Base-by-base conservation (phyloP, 2,797 vertebrate species). In the Mormyrus hasselquistii region DNA sequence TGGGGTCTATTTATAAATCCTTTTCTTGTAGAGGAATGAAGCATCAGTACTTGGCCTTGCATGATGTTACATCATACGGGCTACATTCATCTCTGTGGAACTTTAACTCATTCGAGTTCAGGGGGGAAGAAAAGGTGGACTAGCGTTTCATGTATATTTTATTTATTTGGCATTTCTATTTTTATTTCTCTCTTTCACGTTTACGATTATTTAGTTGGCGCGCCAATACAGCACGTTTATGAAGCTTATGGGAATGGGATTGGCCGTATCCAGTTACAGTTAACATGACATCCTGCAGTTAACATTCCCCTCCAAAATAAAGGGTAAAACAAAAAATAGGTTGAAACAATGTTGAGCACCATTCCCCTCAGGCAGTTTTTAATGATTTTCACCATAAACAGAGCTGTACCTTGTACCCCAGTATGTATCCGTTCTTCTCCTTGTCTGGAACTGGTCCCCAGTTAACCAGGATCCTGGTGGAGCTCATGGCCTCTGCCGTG, bases 361-460 rank as follows among this genome's bases (percentile, higher is more conserved):
- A 14, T 19, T 44, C 29, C 69, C 25, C 22, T 25, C 25, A 73
- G 25, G 29, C 29, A 29, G 22, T 29, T 29, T 22, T 76, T 8
- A 16, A 76, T 76, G 0, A 76, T 76, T 41, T 82, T 82, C 76
- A 25, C 10, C 22, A 14, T 73, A 73, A 34, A 12, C 9, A 29
- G 25, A 73, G 65, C 38, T 19, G 73, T 94, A 98, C 98, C 98
- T 98, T 99, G 91, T 99, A 99, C 90, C 98, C 98, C 12, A 99
- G 94, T 88, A 99, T 95, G 88, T 97, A 96, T 86, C 98, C 98
- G 0, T 99, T 99, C 93, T 97, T 97, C 93, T 98, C 96, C 0
- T 95, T 90, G 88, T 95, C 96, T 0, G 97, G 96, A 76, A 99
- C 96, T 0, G 96, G 90, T 0, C 96, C 94, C 98, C 98, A 99